Conservation (phyloP, 2,888 invertebrate genomes). For the Hermaeophaga mercurialis region DNA sequence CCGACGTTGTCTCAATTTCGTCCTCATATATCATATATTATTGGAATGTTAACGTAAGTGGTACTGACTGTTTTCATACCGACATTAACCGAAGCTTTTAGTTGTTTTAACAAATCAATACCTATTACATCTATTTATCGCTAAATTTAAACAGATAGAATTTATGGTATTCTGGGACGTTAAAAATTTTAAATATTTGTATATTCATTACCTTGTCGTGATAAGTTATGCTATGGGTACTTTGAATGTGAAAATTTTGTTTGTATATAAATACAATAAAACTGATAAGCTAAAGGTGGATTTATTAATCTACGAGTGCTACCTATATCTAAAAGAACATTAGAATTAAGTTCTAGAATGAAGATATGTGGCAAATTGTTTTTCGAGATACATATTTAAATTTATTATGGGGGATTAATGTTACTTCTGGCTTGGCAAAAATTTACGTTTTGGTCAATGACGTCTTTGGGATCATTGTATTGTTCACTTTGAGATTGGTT, state of each 20-base stretch:
- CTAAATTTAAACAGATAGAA: no score
- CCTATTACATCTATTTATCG: neutral
- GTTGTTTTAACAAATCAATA: neutral
- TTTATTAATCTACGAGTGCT: neutral
- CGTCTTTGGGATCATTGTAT: no score
- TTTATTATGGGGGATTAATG: no score
- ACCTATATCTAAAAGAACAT: neutral
- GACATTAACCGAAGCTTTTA: neutral
- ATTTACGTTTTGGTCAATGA: no score
- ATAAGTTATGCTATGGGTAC: neutral
- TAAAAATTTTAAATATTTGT: neutral
- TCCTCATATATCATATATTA: neutral
- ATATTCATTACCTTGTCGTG: neutral
- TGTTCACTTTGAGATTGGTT: no score
- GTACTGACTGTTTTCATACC: neutral
- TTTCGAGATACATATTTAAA: no score
- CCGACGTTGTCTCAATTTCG: neutral
- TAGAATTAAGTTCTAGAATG: neutral
- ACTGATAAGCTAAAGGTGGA: neutral
- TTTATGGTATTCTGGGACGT: neutral
- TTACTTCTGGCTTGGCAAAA: no score
- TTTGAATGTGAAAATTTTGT: neutral
- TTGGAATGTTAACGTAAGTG: neutral
- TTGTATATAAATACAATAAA: neutral
- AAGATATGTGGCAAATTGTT: no score